A percentile compares a stretch with the other conserved stretches of the same genome.
Evolutionary conservation across 2,797 vertebrate genomes (phyloP).

Genomic region (Lates japonicus): DNA sequence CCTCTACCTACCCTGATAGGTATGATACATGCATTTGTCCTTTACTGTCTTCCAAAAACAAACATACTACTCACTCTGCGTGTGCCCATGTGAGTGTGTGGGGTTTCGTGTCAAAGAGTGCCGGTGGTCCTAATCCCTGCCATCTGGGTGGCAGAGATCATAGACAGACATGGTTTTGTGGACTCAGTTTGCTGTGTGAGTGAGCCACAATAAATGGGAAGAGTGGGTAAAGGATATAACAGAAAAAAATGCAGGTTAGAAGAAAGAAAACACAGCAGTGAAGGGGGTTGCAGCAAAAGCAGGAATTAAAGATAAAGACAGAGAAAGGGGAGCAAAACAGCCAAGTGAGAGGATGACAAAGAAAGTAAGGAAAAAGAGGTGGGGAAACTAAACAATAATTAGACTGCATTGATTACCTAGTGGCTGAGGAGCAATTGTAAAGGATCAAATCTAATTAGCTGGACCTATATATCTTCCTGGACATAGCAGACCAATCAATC

Average conservation of each 20-base stretch:
- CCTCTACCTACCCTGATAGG: conserved; percentile 40
- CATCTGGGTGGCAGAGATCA: too few species aligned
- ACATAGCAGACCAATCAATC: conserved; percentile 81
- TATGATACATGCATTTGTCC: conserved; percentile 79
- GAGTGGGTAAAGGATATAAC: conserved; percentile 43
- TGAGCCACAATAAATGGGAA: too few species aligned
- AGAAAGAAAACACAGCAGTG: conserved; percentile 6
- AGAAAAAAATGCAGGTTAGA: conserved; percentile 25
- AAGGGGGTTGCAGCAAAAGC: not conserved
- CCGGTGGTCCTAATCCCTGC: too few species aligned
- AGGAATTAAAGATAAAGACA: conserved; percentile 9
- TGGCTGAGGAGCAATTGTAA: conserved; percentile 80
- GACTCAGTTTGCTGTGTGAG: too few species aligned
- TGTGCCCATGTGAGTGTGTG: not conserved
- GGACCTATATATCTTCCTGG: conserved; percentile 78
- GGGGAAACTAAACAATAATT: conserved; percentile 73
- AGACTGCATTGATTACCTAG: conserved; percentile 78
- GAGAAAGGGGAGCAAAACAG: not conserved
- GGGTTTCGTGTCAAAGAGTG: conserved; percentile 30
- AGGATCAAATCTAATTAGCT: conserved; percentile 86
- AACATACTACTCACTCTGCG: conserved; percentile 22
- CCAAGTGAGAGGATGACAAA: conserved; percentile 43
- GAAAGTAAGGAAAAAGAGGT: conserved; percentile 46
- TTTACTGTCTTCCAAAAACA: conserved; percentile 69
- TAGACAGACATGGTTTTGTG: too few species aligned